Base-by-base conservation (phyloP, 2,113 vertebrate genomes). In the Pithys albifrons region DNA sequence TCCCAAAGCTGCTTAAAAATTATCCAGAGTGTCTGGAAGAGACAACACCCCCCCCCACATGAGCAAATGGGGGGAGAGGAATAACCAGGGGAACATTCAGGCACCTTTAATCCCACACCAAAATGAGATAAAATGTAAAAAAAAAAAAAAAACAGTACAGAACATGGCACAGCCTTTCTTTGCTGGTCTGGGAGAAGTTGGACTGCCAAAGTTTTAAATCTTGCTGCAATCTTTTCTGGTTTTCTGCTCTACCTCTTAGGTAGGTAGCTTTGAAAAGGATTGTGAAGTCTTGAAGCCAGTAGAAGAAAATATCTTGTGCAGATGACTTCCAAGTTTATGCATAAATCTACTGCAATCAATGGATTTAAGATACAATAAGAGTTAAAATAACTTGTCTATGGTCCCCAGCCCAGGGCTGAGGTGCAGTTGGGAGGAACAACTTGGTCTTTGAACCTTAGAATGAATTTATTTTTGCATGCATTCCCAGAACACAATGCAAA, bases 1-100 rank as follows among this genome's bases (percentile, higher is more conserved):
- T 92, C 69, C 77, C 67, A 87, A 59, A 58, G 45, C 72, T 89
- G 67, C 85, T 78, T 55, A 58, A 82, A 88, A 93, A 86, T 85
- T 49, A 57, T 19, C 23, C 37, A 18, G 31, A 52, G 43, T 9
- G 49, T 37, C 58, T 93, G 74, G 67, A 80, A 90, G 9, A 77
- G 43, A 71, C n/a, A 71, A 37, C 37, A 75, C 70, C 71, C 74
- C 52, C 29, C 52, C 33, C 59, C 2, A 1, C 66, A 27, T 0
- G 29, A 37, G 41, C 15, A 41, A 54, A 25, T 1, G 35, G 41
- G 79, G 24, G 14, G 41, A 51, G 64, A 77, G 31, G 51, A 49
- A 86, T 59, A 59, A 75, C 16, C 33, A 75, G 10, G 39, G 27
- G 16, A 81, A 70, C 19, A 51, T 89, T 74, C 67, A 85, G 58